phyloP scores from a whole-genome alignment of 1,140 invertebrate genomes.

The Physella acuta region DNA sequence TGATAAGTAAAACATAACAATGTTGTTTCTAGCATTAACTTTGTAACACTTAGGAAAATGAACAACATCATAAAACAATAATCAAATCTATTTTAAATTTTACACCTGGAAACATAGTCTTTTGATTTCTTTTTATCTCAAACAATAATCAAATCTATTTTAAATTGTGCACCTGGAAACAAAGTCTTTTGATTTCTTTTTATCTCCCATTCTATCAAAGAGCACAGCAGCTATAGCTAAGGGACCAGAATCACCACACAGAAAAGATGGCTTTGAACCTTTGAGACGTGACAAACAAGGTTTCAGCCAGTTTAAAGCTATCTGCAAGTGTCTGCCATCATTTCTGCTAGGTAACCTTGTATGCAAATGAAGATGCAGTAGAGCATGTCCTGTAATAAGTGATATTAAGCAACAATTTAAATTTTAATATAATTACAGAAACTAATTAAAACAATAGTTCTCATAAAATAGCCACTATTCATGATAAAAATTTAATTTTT shows the following conservation, averaged over 20 bases:
- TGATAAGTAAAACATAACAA: too few relatives aligned
- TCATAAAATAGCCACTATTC: background rate
- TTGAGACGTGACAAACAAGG: slow-evolving; percentile 60
- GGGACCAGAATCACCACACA: slow-evolving; percentile 78
- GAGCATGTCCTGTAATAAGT: slow-evolving; percentile 61
- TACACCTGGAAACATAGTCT: too few relatives aligned
- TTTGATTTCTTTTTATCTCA: too few relatives aligned
- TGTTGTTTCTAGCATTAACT: too few relatives aligned
- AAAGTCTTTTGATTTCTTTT: slow-evolving; percentile 41
- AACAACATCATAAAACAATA: too few relatives aligned
- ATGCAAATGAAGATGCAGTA: slow-evolving; percentile 63
- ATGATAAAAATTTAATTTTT: background rate
- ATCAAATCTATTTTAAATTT: too few relatives aligned
- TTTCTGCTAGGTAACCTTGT: slow-evolving; percentile 40
- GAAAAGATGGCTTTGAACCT: slow-evolving; percentile 67
- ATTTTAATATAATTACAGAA: too few relatives aligned
- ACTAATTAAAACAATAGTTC: background rate
- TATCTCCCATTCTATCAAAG: slow-evolving; percentile 61
- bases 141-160: too few relatives aligned
- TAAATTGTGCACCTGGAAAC: too few relatives aligned
- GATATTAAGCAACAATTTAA: too few relatives aligned
- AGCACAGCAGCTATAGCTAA: slow-evolving; percentile 72
- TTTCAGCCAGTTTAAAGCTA: slow-evolving; percentile 62
- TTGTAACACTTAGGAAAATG: too few relatives aligned
- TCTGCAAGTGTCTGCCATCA: slow-evolving; percentile 52